Evolutionary conservation across 37 sponge, comb jelly and placozoan genomes (phyloP).

Genomic region (Oscarella lobularis): DNA sequence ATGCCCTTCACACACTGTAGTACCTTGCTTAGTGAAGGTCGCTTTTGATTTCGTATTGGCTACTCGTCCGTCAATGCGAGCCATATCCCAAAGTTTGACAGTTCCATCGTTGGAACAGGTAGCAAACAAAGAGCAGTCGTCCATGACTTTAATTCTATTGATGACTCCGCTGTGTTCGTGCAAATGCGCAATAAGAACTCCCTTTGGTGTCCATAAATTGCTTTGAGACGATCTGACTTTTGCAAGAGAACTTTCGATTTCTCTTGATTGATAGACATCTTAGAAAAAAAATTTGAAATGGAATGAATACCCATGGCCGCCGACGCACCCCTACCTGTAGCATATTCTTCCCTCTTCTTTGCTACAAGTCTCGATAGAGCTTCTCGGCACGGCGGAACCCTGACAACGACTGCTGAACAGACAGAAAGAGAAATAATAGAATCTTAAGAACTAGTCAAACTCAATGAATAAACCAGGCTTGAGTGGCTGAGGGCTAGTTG

Average conservation of each 20-base stretch:
- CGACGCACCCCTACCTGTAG: too few relatives aligned
- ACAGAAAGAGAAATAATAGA: too few relatives aligned
- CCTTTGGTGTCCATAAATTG: constrained; percentile 51
- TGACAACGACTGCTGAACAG: too few relatives aligned
- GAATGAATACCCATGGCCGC: too few relatives aligned
- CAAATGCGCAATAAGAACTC: constrained; percentile 69
- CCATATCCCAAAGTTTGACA: constrained; percentile 76
- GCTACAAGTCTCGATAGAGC: neutral
- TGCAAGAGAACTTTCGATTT: too few relatives aligned
- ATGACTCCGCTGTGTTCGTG: constrained; percentile 79
- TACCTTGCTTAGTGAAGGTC: constrained; percentile 27
- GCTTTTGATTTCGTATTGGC: constrained; percentile 39
- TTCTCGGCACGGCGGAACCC: neutral
- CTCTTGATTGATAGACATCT: too few relatives aligned
- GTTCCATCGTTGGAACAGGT: constrained; percentile 80
- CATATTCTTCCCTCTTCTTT: neutral
- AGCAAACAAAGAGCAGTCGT: constrained; percentile 56
- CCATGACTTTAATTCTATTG: constrained; percentile 49
- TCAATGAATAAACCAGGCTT: too few relatives aligned
- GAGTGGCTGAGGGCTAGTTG: too few relatives aligned
- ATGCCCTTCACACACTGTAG: neutral
- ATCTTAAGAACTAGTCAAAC: too few relatives aligned
- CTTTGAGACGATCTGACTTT: neutral
- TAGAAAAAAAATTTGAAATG: too few relatives aligned
- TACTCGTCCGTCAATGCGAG: constrained; percentile 54